phyloP scores from a whole-genome alignment of 2,888 invertebrate genomes.

The Papilio elwesi region DNA sequence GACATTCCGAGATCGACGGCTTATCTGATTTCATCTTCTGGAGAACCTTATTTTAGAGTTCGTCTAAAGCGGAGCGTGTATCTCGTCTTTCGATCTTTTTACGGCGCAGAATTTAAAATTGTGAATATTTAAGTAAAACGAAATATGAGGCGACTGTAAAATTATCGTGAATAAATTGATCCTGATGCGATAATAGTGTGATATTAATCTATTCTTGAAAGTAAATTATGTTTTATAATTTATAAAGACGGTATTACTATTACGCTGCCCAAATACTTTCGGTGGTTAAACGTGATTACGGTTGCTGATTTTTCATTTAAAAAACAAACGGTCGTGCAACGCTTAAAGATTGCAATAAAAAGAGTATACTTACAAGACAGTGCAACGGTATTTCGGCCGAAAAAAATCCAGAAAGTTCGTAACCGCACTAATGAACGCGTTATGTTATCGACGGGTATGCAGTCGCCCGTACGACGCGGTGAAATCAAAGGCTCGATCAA shows the following conservation, averaged over 20 bases:
- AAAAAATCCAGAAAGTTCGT: slow-evolving; percentile 54
- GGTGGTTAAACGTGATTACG: background rate
- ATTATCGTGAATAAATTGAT: slow-evolving; percentile 9
- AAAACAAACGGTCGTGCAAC: background rate
- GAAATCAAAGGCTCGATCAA: slow-evolving; percentile 67
- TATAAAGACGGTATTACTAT: too few relatives aligned
- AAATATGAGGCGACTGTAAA: slow-evolving; percentile 50
- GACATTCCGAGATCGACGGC: slow-evolving; percentile 73
- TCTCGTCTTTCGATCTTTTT: slow-evolving; percentile 47
- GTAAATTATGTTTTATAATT: too few relatives aligned
- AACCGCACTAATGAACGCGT: slow-evolving; percentile 40
- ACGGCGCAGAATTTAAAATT: slow-evolving; percentile 47
- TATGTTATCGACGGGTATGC: slow-evolving; percentile 37
- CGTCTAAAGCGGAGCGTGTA: slow-evolving; percentile 54
- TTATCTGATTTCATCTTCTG: slow-evolving; percentile 77
- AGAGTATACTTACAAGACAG: background rate
- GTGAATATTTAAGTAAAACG: slow-evolving; percentile 36
- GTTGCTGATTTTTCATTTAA: background rate
- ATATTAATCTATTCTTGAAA: background rate
- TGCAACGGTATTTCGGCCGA: slow-evolving; percentile 45
- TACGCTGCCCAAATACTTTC: too few relatives aligned
- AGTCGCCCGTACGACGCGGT: slow-evolving; percentile 43
- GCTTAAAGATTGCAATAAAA: slow-evolving; percentile 12
- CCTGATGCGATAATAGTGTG: background rate
- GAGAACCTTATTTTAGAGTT: slow-evolving; percentile 69